Base-by-base conservation (phyloP, 2,797 vertebrate species). In the Premnoplex brunnescens region DNA sequence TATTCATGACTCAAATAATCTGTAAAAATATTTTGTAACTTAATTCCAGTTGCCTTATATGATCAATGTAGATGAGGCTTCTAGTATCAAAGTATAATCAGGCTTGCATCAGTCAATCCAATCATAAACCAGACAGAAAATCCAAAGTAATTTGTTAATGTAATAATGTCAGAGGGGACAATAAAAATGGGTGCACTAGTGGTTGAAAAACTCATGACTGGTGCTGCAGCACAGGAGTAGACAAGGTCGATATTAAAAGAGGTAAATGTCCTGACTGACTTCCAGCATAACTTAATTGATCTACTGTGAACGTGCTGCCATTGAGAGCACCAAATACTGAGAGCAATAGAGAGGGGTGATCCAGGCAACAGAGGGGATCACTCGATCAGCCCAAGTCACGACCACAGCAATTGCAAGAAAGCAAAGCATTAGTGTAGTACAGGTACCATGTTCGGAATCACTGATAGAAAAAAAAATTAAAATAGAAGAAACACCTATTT, bases 341-440 rank as follows among this genome's bases (percentile, higher is more conserved):
- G 97, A 96, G 4, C 97, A 77, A 98, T 96, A 55, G 93, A 97
- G 18, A 75, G 97, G 96, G 89, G 97, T 88, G 44, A 96, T 91
- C 97, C 97, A 97, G 41, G 97, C 89, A 74, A 96, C 80, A 7
- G 96, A 95, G 28, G 97, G 97, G 64, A 98, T 95, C 27, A 97
- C 95, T 96, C 94, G 96, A 72, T 97, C 92, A 62, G 96, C 96
- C 97, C 97, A 98, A 10, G 96, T 97, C 60, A 98, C 88, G 67
- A 96, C 97, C 74, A 98, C 94, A 56, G 97, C 97, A 96, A 97
- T 97, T 97, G 91, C 63, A 95, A 97, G 66, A 81, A 82, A 96
- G 81, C 49, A 85, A 68, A 81, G 66, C 56, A 51, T 81, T 68
- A 88, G 43, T 19, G 23, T 19, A 66, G 32, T 1, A 5, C 63